These are phyloP conservation scores for Hippocampus guttulatus DNA, from an alignment of 2,113 vertebrate genomes.

Conservation along the genomic window DNA sequence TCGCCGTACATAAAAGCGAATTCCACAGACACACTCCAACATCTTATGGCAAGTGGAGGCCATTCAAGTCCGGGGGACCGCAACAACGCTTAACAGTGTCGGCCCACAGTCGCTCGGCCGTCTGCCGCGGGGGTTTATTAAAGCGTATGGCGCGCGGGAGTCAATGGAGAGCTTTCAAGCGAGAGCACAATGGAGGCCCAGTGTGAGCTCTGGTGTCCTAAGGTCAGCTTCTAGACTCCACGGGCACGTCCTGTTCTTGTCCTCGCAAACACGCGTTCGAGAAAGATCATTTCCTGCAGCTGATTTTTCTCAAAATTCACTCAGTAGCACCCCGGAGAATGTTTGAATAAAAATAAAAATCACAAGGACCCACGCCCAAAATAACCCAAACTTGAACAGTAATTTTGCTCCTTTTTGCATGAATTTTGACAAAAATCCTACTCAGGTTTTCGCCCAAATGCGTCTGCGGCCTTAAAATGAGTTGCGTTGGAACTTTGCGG, in stretches of 20 bases:
- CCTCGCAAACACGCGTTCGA: neutral
- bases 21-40: neutral
- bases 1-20: neutral
- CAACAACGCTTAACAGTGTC: conserved; percentile 25
- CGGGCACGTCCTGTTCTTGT: neutral
- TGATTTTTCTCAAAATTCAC: neutral
- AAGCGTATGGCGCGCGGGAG: conserved; percentile 30
- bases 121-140: conserved; percentile 40
- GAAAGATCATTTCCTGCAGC: neutral
- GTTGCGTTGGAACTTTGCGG: too few species aligned
- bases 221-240: conserved; percentile 18
- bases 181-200: conserved; percentile 46
- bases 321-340: too few species aligned
- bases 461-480: too few species aligned
- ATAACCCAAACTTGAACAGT: neutral
- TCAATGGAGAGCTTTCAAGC: conserved; percentile 57
- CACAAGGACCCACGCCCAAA: neutral
- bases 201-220: conserved; percentile 18
- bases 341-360: too few species aligned
- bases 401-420: too few species aligned
- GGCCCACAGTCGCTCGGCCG: conserved; percentile 8
- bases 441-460: too few species aligned
- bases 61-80: neutral
- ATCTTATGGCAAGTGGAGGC: neutral
- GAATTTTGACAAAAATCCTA: too few species aligned